These are phyloP conservation scores for Rotaria macrura DNA, from an alignment of 2,888 invertebrate species.

Conservation along the genomic window DNA sequence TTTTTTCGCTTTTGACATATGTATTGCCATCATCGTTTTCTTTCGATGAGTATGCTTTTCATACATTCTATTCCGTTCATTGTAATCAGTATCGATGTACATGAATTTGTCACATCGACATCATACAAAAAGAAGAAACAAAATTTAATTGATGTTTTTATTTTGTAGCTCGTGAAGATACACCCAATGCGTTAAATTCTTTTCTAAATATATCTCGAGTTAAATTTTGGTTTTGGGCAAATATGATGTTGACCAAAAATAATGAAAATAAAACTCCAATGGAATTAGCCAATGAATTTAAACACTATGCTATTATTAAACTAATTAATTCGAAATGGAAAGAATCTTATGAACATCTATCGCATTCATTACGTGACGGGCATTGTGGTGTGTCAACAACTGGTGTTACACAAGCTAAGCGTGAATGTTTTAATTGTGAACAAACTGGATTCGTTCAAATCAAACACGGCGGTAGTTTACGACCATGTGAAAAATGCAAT, in stretches of 20 bases:
- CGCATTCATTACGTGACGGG: slow-evolving; percentile 12
- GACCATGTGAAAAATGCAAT: slow-evolving; percentile 16
- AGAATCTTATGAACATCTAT: slow-evolving; percentile 19
- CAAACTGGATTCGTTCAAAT: neutral
- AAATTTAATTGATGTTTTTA: neutral
- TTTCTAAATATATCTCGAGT: slow-evolving; percentile 6
- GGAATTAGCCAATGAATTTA: slow-evolving; percentile 11
- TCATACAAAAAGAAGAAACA: too few species aligned
- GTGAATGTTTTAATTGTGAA: neutral
- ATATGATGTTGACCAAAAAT: slow-evolving; percentile 17
- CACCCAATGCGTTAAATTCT: neutral
- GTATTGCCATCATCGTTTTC: too few species aligned
- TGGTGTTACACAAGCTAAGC: slow-evolving; percentile 16
- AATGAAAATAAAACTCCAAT: slow-evolving; percentile 1
- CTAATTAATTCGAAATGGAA: neutral
- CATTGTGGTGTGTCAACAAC: slow-evolving; percentile 21
- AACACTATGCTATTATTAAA: slow-evolving; percentile 15
- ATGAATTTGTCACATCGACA: too few species aligned
- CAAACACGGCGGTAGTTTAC: neutral
- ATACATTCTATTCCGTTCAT: too few species aligned
- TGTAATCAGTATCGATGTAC: too few species aligned
- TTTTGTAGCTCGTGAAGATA: slow-evolving; percentile 9
- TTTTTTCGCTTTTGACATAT: too few species aligned
- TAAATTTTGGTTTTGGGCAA: slow-evolving; percentile 18
- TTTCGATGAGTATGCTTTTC: too few species aligned